Conservation (phyloP, 2,113 vertebrate genomes). For the Dipodomys stephensi region DNA sequence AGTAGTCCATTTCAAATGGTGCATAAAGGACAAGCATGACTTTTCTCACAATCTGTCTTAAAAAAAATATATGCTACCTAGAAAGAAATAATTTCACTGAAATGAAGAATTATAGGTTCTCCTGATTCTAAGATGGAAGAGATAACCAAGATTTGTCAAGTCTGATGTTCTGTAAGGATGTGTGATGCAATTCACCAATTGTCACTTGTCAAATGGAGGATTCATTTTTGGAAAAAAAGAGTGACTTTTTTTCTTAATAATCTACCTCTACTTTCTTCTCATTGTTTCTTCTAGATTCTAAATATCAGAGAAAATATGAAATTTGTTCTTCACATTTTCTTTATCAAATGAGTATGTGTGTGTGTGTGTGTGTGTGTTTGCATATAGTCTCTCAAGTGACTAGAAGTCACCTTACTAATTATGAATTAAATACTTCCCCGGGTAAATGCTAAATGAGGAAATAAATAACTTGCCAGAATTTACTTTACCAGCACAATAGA, state of each 20-base stretch:
- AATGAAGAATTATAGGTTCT: neutral
- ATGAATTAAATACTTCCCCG: no score
- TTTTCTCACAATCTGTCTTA: neutral
- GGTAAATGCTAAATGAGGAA: neutral
- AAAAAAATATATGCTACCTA: neutral
- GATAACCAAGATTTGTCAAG: neutral
- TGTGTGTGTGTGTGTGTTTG: no score
- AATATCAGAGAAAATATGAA: no score
- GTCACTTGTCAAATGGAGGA: no score
- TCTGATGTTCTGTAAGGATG: neutral
- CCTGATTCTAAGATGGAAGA: neutral
- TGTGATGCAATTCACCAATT: neutral
- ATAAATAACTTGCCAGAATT: neutral
- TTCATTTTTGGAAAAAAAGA: no score
- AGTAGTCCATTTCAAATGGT: constrained; percentile 4
- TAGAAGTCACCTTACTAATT: no score
- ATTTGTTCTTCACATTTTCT: no score
- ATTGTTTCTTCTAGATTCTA: no score
- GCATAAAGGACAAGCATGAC: neutral
- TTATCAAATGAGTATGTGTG: no score
- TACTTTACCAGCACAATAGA: neutral
- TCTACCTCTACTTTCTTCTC: no score
- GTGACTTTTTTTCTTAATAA: no score
- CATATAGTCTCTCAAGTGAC: no score
- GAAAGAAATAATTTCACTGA: neutral